Conservation (phyloP, 1,140 invertebrate genomes). For the Bombyx mandarina region DNA sequence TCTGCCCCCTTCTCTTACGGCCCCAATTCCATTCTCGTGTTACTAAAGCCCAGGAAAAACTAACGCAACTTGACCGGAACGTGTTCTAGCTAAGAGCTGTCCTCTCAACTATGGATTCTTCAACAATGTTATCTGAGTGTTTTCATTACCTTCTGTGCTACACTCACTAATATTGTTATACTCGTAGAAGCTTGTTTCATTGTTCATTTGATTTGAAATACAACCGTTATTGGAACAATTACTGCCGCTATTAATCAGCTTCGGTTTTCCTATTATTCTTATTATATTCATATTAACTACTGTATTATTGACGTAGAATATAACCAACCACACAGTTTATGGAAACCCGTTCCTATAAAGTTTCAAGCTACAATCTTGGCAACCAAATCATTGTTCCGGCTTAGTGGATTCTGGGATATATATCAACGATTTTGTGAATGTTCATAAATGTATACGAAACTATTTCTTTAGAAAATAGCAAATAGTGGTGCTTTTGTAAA, state of each 20-base stretch:
- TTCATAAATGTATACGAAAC: conserved; percentile 1
- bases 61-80: conserved; percentile 33
- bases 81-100: conserved; percentile 1
- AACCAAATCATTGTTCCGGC: conserved; percentile 4
- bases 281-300: no score
- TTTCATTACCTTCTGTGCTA: no score
- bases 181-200: conserved; percentile 6
- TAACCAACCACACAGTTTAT: no score
- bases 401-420: conserved; percentile 5
- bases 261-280: no score
- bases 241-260: no score
- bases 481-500: no score
- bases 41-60: conserved; percentile 39
- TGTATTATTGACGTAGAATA: no score
- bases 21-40: conserved; percentile 26
- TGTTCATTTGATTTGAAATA: neutral
- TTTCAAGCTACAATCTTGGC: conserved; percentile 10
- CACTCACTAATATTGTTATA: no score
- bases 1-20: conserved; percentile 10
- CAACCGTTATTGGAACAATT: no score
- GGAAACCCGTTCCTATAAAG: conserved; percentile 1
- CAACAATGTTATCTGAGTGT: no score
- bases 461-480: no score
- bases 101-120: neutral
- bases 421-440: neutral